These are phyloP conservation scores for Caenorhabditis doughertyi DNA, from an alignment of 2,888 invertebrate species.

Conservation along the genomic window DNA sequence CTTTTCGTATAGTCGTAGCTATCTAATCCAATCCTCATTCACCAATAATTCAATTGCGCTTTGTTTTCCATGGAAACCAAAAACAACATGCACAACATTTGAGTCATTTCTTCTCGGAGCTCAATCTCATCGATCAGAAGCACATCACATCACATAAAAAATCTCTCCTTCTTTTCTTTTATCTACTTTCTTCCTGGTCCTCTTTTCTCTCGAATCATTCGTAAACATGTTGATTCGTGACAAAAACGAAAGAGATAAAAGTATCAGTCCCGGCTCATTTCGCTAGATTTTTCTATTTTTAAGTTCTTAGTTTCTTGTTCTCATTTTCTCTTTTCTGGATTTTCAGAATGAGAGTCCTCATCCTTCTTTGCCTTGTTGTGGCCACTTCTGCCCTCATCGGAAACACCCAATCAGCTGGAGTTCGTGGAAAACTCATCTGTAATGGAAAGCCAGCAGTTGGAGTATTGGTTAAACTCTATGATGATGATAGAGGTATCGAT, in stretches of 20 bases:
- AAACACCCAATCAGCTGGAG: conserved; percentile 67
- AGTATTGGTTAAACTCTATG: conserved; percentile 69
- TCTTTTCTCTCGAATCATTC: background rate
- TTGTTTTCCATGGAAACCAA: conserved; percentile 44
- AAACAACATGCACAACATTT: background rate
- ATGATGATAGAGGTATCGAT: conserved; percentile 72
- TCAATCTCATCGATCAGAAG: conserved; percentile 14
- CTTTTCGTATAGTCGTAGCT: conserved; percentile 15
- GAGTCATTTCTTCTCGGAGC: conserved; percentile 11
- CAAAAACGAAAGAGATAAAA: conserved; percentile 2
- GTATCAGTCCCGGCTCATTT: conserved; percentile 1
- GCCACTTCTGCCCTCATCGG: conserved; percentile 59
- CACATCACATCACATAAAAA: conserved; percentile 2
- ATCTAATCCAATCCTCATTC: background rate
- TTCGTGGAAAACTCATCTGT: conserved; percentile 70
- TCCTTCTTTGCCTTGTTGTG: conserved; percentile 45
- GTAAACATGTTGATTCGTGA: conserved; percentile 44
- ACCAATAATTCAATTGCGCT: background rate
- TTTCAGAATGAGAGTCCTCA: conserved; percentile 48
- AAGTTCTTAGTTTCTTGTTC: background rate
- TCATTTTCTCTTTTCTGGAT: background rate
- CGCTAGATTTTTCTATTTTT: background rate
- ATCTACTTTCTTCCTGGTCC: conserved; percentile 4
- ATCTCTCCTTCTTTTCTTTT: background rate
- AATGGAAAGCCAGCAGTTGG: conserved; percentile 68